Evolutionary conservation across 2,888 invertebrate species (phyloP), one percentile per base, ranked within the genome.

Genomic region (Trypoxylon attenuatum): DNA sequence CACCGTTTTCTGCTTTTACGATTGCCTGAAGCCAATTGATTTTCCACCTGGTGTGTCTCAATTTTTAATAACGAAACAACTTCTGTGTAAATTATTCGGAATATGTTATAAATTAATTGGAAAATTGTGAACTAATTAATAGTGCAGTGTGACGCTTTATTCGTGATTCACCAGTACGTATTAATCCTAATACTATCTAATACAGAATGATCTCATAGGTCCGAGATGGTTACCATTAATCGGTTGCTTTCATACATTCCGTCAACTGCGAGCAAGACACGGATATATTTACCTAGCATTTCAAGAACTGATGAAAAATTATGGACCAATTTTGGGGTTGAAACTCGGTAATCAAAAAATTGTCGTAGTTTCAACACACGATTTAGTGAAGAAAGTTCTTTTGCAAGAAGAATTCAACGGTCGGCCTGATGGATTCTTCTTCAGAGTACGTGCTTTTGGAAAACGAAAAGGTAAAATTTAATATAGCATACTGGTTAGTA

Each of bases 351-450:
- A 87, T 16, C 91, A 91, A 71, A 84, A 89, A 25, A 84, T 93
- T 0, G 90, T 94, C 0, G 87, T 91, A 0, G 90, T 92, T 0
- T 91, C 90, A 19, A 91, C 92, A 0, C 87, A 89, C 38, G 89
- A 91, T 55, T 89, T 91, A 46, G 89, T 92, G 2, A 89, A 89
- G 41, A 90, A 91, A 80, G 90, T 91, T 4, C 88, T 92, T 41
- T 88, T 88, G 0, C 88, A 89, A 6, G 90, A 91, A 15, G 91
- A 91, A 61, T 92, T 93, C 73, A 92, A 92, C 77, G 93, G 92
- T 0, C 88, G 94, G 59, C 94, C 94, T 0, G 90, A 92, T 72
- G 93, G 91, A 22, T 94, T 92, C 80, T 92, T 93, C 79, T 90
- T 92, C 73, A 88, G 90, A 68, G 84, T 93, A 59, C 88, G 94